Evolutionary conservation across 1,140 invertebrate genomes (phyloP), one percentile per base, ranked within the genome.

Genomic region (Heliconius hermathena): DNA sequence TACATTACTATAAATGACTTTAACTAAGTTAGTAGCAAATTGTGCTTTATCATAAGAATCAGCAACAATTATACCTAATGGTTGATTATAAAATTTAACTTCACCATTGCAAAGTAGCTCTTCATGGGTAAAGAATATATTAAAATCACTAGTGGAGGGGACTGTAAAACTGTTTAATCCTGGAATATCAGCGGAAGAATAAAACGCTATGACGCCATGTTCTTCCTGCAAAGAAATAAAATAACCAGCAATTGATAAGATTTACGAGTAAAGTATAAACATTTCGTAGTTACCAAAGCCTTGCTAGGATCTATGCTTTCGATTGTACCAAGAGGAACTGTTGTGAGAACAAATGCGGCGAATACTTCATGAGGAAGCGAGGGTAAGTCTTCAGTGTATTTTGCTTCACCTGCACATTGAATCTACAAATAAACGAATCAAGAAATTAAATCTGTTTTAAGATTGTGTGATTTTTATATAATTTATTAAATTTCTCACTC

Each of bases 181-280:
- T 3, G 97, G 97, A 73, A 98, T 95, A 88, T 98, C 97, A 84
- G 96, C 96, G 2, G 96, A 96, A 11, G 96, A 95, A 82, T 96
- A 96, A 86, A 97, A 97, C 3, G 96, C 96, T 5, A 97, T 85
- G 5, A 98, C 97, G 16, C 97, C 97, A 38, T 96, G 95, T 60
- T 96, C 90, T 83, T 94, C 90, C 93, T 96, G 85, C 66, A 95
- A 95, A 60, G 54, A 71, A 82, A 29, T 66, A 29, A 66, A 29
- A 66, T 85, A 60, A 9, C 8, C 20, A 57, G 2, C 8, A 22
- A 57, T 22, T 22, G 54, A 6, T 52, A 20, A 20, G 18, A 52
- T 52, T 52, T n/a, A 9, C 22, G 2, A 22, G 49, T 6, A 20
- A 57, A 57, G 20, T 8, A 57, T 57, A 2, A 22, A 1, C 22